Percentiles rank a stretch among this genome's conserved stretches.
Evolutionary conservation across 2,113 vertebrate genomes (phyloP).

Genomic region (Sakesphorus luctuosus): DNA sequence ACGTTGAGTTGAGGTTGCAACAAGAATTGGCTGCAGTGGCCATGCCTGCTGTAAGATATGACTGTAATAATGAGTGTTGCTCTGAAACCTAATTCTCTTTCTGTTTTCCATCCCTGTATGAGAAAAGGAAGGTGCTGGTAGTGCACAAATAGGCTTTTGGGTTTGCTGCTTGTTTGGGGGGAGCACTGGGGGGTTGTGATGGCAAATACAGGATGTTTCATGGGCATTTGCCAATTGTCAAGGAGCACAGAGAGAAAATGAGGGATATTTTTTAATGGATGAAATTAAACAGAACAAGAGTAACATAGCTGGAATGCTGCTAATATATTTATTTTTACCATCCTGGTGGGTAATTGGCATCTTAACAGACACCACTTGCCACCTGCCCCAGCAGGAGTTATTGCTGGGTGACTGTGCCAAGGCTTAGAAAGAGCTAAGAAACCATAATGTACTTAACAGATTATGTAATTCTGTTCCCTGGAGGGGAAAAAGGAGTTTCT

Average conservation of each 20-base stretch:
- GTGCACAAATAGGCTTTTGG: background rate
- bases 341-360: background rate
- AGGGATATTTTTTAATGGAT: background rate
- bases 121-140: background rate
- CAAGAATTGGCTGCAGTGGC: slow-evolving; percentile 13
- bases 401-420: background rate
- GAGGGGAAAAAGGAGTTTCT: slow-evolving; percentile 9
- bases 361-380: background rate
- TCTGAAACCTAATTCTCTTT: slow-evolving; percentile 13
- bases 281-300: background rate
- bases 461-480: slow-evolving; percentile 15
- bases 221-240: background rate
- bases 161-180: background rate
- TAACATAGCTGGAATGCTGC: background rate
- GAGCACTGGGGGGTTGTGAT: slow-evolving; percentile 29
- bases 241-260: background rate
- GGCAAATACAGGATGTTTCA: background rate
- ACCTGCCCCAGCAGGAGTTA: background rate
- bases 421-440: background rate
- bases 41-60: background rate
- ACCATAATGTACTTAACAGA: background rate
- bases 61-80: slow-evolving; percentile 10
- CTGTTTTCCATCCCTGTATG: background rate
- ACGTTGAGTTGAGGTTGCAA: slow-evolving; percentile 37
- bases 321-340: background rate